phyloP scores from a whole-genome alignment of 2,888 invertebrate genomes.

The Nephrotoma flavescens region DNA sequence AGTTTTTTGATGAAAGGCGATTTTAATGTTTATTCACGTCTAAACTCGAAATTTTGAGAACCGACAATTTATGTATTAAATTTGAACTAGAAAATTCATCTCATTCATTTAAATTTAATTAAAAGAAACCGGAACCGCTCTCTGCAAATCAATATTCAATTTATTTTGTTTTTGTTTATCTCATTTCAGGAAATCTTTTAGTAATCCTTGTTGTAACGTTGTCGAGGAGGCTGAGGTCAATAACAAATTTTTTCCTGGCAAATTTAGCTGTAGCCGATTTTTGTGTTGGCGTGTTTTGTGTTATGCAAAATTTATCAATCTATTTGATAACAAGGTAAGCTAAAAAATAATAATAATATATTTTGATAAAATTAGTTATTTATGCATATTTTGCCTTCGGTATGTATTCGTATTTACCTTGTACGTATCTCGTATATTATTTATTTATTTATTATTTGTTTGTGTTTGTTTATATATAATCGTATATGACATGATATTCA shows the following conservation, averaged over 20 bases:
- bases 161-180: background rate
- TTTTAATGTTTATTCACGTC: no score
- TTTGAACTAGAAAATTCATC: no score
- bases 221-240: constrained; percentile 67
- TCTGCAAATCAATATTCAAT: background rate
- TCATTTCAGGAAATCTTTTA: constrained; percentile 64
- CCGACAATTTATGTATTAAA: no score
- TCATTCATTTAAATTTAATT: no score
- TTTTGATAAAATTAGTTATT: background rate
- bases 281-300: constrained; percentile 84
- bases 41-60: no score
- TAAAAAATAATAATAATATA: background rate
- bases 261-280: constrained; percentile 83
- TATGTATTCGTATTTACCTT: no score
- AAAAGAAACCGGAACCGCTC: background rate
- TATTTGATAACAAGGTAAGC: constrained; percentile 60
- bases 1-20: no score
- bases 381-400: no score
- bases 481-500: no score
- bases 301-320: constrained; percentile 74
- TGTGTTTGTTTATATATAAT: no score
- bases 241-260: constrained; percentile 84
- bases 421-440: no score
- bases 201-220: constrained; percentile 75
- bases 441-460: no score